Conservation (phyloP, 2,797 vertebrate genomes). For the Meriones psammophilus region DNA sequence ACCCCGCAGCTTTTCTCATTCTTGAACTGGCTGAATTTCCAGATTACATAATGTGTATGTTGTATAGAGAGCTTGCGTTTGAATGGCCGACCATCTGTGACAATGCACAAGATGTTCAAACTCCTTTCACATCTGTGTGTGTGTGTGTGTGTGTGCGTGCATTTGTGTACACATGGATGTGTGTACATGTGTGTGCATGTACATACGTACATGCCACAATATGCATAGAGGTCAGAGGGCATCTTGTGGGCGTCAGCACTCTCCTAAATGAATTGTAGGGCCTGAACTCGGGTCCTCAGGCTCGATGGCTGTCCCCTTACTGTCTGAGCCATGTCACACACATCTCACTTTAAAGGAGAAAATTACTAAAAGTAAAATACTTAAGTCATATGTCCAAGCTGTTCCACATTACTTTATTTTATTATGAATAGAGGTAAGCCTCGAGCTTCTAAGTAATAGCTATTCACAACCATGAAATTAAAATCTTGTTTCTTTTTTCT, state of each 20-base stretch:
- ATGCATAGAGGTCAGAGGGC: not conserved
- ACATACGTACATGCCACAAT: too few species aligned
- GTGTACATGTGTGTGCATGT: not conserved
- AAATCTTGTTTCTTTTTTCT: not conserved
- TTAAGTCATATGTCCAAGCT: not conserved
- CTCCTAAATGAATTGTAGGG: not conserved
- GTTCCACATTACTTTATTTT: conserved; percentile 41
- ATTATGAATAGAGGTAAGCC: conserved; percentile 55
- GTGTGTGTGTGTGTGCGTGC: too few species aligned
- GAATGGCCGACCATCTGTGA: not conserved
- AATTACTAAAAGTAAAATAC: conserved; percentile 40
- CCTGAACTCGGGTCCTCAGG: not conserved
- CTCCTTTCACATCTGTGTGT: not conserved
- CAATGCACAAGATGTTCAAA: not conserved
- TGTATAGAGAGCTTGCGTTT: not conserved
- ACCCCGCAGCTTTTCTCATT: not conserved
- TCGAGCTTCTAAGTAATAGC: conserved; percentile 35
- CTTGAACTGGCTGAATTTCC: not conserved
- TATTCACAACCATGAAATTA: not conserved
- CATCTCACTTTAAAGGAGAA: not conserved
- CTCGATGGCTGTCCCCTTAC: too few species aligned
- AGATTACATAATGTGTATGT: not conserved
- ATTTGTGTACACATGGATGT: not conserved
- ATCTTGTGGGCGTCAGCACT: not conserved
- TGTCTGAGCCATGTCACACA: not conserved